A percentile compares a stretch with the other conserved stretches of the same genome.
Evolutionary conservation across 2,888 invertebrate genomes (phyloP).

Genomic region (Parnassius glacialis): DNA sequence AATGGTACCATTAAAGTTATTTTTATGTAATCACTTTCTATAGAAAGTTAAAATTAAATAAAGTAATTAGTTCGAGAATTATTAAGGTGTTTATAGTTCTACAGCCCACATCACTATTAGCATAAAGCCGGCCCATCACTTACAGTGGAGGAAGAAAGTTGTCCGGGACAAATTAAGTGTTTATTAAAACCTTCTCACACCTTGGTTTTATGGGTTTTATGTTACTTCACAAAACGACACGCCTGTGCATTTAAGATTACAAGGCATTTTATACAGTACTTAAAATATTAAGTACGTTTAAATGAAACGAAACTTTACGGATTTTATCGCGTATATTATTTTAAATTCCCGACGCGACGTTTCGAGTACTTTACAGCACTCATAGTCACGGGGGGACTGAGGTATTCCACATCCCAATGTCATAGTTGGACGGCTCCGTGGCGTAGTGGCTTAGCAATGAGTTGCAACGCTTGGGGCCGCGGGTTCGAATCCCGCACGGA

Average conservation of each 20-base stretch:
- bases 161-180: slow-evolving; percentile 32
- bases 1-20: slow-evolving; percentile 14
- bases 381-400: too few species aligned
- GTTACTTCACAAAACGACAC: slow-evolving; percentile 3
- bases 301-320: too few species aligned
- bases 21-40: slow-evolving; percentile 22
- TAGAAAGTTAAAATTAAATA: slow-evolving; percentile 20
- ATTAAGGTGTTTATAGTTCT: slow-evolving; percentile 5
- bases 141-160: slow-evolving; percentile 30
- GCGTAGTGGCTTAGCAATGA: too few species aligned
- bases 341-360: too few species aligned
- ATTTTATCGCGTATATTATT: too few species aligned
- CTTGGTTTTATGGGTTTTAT: slow-evolving; percentile 14
- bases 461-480: too few species aligned
- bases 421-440: too few species aligned
- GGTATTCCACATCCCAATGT: too few species aligned
- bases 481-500: too few species aligned
- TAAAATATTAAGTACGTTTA: neutral
- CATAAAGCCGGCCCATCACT: slow-evolving; percentile 6
- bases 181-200: slow-evolving; percentile 31
- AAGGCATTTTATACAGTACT: slow-evolving; percentile 1
- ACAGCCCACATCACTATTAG: slow-evolving; percentile 1
- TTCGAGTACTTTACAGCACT: too few species aligned
- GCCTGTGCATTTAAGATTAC: slow-evolving; percentile 5
- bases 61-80: slow-evolving; percentile 14